Conservation (phyloP, 2,797 vertebrate genomes). For the Sebastes steindachneri region DNA sequence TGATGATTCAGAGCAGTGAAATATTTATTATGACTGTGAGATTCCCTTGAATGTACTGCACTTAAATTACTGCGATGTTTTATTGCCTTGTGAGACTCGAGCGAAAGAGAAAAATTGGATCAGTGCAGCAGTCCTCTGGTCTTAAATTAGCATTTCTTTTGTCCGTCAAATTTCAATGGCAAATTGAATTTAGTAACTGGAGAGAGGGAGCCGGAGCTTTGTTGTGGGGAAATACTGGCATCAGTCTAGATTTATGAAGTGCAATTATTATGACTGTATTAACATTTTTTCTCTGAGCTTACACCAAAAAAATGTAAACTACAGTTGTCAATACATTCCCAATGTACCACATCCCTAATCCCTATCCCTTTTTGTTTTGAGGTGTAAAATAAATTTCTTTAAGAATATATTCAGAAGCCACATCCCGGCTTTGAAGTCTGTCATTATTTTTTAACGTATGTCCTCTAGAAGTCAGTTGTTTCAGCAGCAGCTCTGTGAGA, state of each 20-base stretch:
- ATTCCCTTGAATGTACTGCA: conserved; percentile 87
- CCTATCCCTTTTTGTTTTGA: conserved; percentile 80
- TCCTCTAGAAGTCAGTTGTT: conserved; percentile 44
- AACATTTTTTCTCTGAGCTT: conserved; percentile 87
- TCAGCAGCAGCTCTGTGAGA: conserved; percentile 20
- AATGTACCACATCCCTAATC: conserved; percentile 84
- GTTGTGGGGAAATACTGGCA: conserved; percentile 82
- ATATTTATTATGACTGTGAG: conserved; percentile 86
- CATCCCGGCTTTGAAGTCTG: conserved; percentile 76
- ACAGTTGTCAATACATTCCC: conserved; percentile 88
- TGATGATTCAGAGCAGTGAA: conserved; percentile 82
- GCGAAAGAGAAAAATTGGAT: conserved; percentile 81
- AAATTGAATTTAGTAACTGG: conserved; percentile 85
- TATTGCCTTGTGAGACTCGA: conserved; percentile 84
- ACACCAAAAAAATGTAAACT: conserved; percentile 87
- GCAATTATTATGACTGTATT: conserved; percentile 90
- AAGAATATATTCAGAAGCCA: conserved; percentile 83
- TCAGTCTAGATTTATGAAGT: conserved; percentile 87
- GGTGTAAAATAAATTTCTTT: conserved; percentile 89
- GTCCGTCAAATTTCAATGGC: conserved; percentile 83
- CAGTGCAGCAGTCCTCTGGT: conserved; percentile 80
- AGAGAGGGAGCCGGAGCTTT: conserved; percentile 69
- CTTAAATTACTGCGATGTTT: conserved; percentile 85
- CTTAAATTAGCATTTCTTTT: conserved; percentile 86
- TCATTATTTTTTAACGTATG: conserved; percentile 69